Conservation (phyloP, 1,140 invertebrate genomes). For the Polypedilum vanderplanki region DNA sequence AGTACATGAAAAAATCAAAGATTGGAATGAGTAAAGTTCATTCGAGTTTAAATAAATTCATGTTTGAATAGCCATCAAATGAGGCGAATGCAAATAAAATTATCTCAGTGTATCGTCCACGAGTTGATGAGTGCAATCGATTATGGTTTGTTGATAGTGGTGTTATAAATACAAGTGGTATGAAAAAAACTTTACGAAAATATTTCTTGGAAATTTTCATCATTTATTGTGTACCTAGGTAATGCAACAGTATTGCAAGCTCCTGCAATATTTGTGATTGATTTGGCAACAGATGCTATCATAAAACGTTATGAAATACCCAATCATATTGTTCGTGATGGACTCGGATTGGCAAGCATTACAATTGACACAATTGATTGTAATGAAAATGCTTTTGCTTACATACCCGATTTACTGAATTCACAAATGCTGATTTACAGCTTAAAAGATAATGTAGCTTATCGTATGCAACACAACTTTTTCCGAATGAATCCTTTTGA, state of each 20-base stretch:
- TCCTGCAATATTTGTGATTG: slow-evolving; percentile 52
- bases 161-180: slow-evolving; percentile 45
- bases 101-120: slow-evolving; percentile 55
- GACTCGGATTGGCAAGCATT: slow-evolving; percentile 49
- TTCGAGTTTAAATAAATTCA: slow-evolving; percentile 15
- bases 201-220: not conserved
- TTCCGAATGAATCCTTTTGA: slow-evolving; percentile 57
- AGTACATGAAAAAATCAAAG: not conserved
- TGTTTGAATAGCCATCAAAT: slow-evolving; percentile 19
- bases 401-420: slow-evolving; percentile 57
- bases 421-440: slow-evolving; percentile 35
- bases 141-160: slow-evolving; percentile 63
- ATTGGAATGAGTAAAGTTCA: not conserved
- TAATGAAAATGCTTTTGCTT: slow-evolving; percentile 55
- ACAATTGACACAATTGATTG: slow-evolving; percentile 51
- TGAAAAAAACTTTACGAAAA: not conserved
- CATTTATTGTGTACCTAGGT: not conserved
- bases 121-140: slow-evolving; percentile 53
- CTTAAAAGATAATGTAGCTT: slow-evolving; percentile 51
- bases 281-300: slow-evolving; percentile 47
- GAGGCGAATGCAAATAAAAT: slow-evolving; percentile 34
- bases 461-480: slow-evolving; percentile 58
- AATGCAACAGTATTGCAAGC: slow-evolving; percentile 42
- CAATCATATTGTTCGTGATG: not conserved
- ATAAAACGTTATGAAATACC: slow-evolving; percentile 22